Evolutionary conservation across 2,888 invertebrate species (phyloP), one percentile per base, ranked within the genome.

Genomic region (Stenodera caucasica): DNA sequence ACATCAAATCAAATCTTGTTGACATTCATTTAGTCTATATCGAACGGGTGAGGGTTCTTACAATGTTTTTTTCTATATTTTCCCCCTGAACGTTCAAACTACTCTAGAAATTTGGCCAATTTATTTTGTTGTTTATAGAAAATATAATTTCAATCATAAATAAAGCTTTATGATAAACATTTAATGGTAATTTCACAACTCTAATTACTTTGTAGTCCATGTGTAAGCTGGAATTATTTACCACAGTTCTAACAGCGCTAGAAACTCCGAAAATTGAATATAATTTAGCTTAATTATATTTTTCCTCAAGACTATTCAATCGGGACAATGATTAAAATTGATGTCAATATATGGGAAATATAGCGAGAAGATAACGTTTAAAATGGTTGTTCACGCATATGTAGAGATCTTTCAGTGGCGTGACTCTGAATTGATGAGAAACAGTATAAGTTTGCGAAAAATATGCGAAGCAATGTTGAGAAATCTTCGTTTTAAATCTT

Each of bases 121-220:
- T 26, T 53, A 15, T n/a, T 14, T 37, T 12, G 9, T 21, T 33
- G 26, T 18, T 54, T 37, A 54, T 40, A 37, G 9, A 32, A 53
- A 23, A 56, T 37, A 40, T 55, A 40, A 55, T 23, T 40, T 57
- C 49, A 60, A 58, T 62, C 57, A 65, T 64, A 64, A 64, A 64
- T 64, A 64, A 62, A 54, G 40, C 57, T 60, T 12, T 56, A 50
- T 49, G 55, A 56, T 57, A 65, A 60, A 61, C 45, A 60, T 65
- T 61, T 58, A 65, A 64, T 68, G 65, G 65, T 69, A 67, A 69
- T 70, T 66, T 65, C 66, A 63, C 64, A 61, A 55, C 55, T 62
- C 63, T 70, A 70, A 69, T 70, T 70, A 65, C 67, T 67, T 67
- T 69, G 65, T 70, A 67, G 52, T 60, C 66, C 66, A 70, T 70